Base-by-base conservation (phyloP, 64 coral and sea anemone species). In the Astreopora myriophthalma region DNA sequence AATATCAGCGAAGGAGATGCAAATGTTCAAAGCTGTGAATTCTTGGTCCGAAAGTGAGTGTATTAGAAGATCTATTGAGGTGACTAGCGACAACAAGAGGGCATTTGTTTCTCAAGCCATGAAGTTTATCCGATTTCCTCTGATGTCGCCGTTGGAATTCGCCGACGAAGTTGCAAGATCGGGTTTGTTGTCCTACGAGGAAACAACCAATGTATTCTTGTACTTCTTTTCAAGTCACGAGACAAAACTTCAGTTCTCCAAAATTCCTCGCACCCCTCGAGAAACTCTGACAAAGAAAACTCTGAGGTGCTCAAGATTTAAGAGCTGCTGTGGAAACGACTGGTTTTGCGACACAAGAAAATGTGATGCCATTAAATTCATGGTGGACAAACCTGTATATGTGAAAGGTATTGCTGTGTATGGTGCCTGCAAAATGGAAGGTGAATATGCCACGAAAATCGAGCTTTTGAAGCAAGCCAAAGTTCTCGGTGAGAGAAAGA, bases 301-400 rank as follows among this genome's bases (percentile, higher is more conserved):
- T 49, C 79, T 87, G 23, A 87, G 94, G 87, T 93, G 91, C 39
- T 80, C 90, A 57, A 51, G 94, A 68, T 96, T 96, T 75, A 92
- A 92, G 75, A 96, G 94, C 70, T 96, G 94, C 69, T 96, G 94
- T 42, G 94, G 94, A 55, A 96, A 92, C 57, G 94, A 96, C 42
- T 96, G 94, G 94, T 96, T 96, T 22, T 96, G 94, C 68, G 94
- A 96, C 71, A 96, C 94, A 36, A 92, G 86, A 69, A 96, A 96
- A 72, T 84, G 82, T 57, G 94, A 96, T 84, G 94, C 90, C 12
- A 89, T 96, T n/a, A 89, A 96, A 67, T 96, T 96, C 63, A 93
- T 87, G 32, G 88, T 91, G 10, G 90, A 96, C 77, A 85, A 75
- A 11, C 61, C 88, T 11, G 51, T 96, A 0, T 71, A 77, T 38